Evolutionary conservation across 2,113 vertebrate genomes (phyloP), one percentile per base, ranked within the genome.

Genomic region (Lepisosteus oculatus): DNA sequence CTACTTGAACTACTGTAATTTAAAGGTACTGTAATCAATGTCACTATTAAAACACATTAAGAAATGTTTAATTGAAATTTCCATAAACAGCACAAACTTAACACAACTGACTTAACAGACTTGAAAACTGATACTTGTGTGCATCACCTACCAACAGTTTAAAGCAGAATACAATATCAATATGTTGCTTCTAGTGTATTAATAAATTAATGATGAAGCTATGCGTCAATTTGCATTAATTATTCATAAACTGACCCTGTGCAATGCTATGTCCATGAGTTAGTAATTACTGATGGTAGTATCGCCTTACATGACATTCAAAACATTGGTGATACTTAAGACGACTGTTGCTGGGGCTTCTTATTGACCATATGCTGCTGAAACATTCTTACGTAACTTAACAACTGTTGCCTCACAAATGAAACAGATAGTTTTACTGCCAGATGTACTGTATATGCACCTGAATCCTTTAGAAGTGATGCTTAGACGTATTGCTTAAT

Each of bases 391-490:
- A 67, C 62, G 78, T 72, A 82, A 80, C 79, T 70, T 45, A 68
- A 73, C 88, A 91, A 85, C 88, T 89, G 86, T 86, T 82, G 78
- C 79, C 76, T 83, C 78, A 78, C 85, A 81, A 81, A 72, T 80
- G 84, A 69, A 79, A 64, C 56, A 72, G 79, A 81, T 85, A 72
- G 76, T 76, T 79, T 88, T 83, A 79, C 74, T 65, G 84, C 89
- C 62, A 87, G 87, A 87, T 80, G 89, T 89, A 73, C 77, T 29
- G 29, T 29, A 29, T 29, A 89, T 82, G 68, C 43, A 55, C 63
- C 61, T 41, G 14, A 74, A 69, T 69, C 56, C 72, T 76, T 79
- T 61, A 8, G 55, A 55, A 62, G n/a, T 41, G 17, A 29, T 78
- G 70, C 62, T 65, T 74, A 67, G 76, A 76, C 74, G 68, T 12